A percentile compares a stretch with the other conserved stretches of the same genome.
phyloP scores from a whole-genome alignment of 2,113 vertebrate genomes.

The Epinephelus moara region DNA sequence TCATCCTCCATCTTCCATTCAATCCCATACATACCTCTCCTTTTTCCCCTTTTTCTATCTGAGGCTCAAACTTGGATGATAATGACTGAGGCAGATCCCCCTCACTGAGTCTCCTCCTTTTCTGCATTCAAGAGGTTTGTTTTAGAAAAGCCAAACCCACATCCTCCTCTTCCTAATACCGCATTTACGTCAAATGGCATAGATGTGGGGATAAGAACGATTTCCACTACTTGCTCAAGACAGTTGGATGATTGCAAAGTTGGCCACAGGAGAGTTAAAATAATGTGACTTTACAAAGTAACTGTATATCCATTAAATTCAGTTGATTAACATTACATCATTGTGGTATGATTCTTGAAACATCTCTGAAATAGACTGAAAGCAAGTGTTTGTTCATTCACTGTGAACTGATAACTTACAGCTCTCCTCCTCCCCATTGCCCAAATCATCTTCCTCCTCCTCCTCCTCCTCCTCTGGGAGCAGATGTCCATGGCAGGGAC shows the following conservation, averaged over 20 bases:
- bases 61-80: background rate
- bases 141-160: background rate
- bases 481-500: constrained; percentile 86
- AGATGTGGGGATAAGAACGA: background rate
- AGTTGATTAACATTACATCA: background rate
- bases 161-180: background rate
- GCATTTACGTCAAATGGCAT: background rate
- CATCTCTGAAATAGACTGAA: background rate
- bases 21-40: background rate
- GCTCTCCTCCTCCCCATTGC: constrained; percentile 84
- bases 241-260: background rate
- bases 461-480: constrained; percentile 81
- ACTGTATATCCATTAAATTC: background rate
- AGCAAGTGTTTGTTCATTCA: constrained; percentile 15
- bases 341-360: background rate
- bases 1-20: background rate
- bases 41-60: background rate
- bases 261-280: background rate
- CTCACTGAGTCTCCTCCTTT: no score
- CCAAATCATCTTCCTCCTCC: constrained; percentile 76
- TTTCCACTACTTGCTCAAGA: background rate
- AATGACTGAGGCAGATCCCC: no score
- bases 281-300: background rate
- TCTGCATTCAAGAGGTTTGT: background rate
- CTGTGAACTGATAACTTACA: constrained; percentile 68